Evolutionary conservation across 2,113 vertebrate species (phyloP).

Genomic region (Phaethornis superciliosus): DNA sequence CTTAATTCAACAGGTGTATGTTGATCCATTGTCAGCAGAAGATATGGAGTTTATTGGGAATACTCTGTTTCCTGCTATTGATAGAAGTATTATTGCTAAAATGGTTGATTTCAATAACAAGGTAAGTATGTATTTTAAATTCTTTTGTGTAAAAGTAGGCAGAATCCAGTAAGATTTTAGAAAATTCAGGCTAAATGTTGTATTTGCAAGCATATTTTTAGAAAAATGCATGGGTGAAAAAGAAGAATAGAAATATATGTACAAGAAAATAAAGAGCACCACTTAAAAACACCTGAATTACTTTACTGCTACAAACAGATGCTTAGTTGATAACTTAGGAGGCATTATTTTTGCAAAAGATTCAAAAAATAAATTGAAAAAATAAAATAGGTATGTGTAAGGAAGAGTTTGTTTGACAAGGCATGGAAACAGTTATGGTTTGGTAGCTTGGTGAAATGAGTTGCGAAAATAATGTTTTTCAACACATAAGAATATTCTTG

Average conservation of each 20-base stretch:
- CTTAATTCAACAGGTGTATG: conserved; percentile 84
- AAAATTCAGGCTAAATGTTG: not conserved
- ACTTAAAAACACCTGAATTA: not conserved
- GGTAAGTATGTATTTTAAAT: conserved; percentile 69
- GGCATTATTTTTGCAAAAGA: not conserved
- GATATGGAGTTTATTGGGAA: conserved; percentile 94
- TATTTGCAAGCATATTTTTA: not conserved
- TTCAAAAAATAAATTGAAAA: no score
- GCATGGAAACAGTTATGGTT: not conserved
- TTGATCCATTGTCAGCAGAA: conserved; percentile 89
- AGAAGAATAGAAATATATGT: not conserved
- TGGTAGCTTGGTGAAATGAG: not conserved
- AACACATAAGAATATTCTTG: not conserved
- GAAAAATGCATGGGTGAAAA: not conserved
- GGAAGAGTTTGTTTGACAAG: not conserved
- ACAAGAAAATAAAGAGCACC: not conserved
- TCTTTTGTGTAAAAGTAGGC: not conserved
- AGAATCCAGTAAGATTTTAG: not conserved
- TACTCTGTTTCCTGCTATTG: conserved; percentile 89
- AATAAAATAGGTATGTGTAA: not conserved
- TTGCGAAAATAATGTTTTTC: not conserved
- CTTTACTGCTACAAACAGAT: not conserved
- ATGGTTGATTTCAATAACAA: conserved; percentile 96
- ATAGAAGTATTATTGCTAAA: conserved; percentile 83
- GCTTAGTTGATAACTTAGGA: not conserved